A percentile compares a stretch with the other conserved stretches of the same genome.
These are phyloP conservation scores for Palaemon carinicauda DNA, from an alignment of 1,140 invertebrate species.

Conservation along the genomic window DNA sequence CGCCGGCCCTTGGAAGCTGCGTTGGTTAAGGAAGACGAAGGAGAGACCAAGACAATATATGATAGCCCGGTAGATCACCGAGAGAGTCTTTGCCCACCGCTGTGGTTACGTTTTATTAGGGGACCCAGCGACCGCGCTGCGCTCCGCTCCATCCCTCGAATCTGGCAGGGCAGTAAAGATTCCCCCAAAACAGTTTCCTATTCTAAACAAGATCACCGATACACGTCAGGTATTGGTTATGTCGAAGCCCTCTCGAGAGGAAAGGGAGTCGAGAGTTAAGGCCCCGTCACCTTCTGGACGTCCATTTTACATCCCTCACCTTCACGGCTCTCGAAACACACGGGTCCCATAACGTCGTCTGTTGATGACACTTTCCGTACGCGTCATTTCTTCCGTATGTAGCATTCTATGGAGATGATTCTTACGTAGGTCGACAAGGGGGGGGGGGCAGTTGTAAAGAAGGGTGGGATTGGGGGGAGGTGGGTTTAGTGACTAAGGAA, in stretches of 20 bases:
- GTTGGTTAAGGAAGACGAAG: neutral
- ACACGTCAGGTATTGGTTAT: no score
- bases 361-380: no score
- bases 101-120: slow-evolving; percentile 47
- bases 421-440: neutral
- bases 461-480: neutral
- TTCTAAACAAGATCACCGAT: slow-evolving; percentile 3
- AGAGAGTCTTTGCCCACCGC: neutral
- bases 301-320: no score
- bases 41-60: slow-evolving; percentile 37
- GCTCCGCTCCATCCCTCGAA: neutral
- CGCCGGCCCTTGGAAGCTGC: neutral
- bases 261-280: no score
- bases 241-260: no score
- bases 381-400: neutral
- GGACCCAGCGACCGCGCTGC: neutral
- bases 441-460: neutral
- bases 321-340: no score
- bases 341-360: no score
- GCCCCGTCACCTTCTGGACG: no score
- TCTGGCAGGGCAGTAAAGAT: slow-evolving; percentile 24
- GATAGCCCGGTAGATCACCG: slow-evolving; percentile 40
- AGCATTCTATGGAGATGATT: neutral
- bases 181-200: slow-evolving; percentile 21
- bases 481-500: neutral